Percentiles rank a stretch among this genome's conserved stretches.
phyloP scores from a whole-genome alignment of 2,113 vertebrate species.

The Tonatia bakeri region DNA sequence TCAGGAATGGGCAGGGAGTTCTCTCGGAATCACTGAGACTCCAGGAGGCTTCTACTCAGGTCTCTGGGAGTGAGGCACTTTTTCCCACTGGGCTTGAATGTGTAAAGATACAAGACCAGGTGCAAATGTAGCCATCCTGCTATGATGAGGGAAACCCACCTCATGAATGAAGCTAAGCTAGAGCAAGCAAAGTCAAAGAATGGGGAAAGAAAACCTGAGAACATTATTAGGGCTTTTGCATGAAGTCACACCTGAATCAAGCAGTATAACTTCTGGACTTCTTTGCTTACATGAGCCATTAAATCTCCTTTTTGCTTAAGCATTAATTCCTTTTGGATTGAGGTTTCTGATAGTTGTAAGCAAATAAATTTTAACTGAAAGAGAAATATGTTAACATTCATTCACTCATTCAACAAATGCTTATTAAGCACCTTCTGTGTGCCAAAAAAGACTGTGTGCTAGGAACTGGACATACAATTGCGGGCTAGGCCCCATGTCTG shows the following conservation, averaged over 20 bases:
- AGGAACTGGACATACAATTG: neutral
- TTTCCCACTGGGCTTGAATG: neutral
- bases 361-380: conserved; percentile 11
- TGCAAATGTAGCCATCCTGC: neutral
- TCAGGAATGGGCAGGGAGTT: neutral
- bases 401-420: neutral
- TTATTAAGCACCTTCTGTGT: neutral
- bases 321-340: neutral
- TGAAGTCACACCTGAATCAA: neutral
- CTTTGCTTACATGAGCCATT: neutral
- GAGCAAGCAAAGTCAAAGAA: neutral
- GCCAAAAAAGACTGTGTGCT: neutral
- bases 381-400: neutral
- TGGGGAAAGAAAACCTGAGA: neutral
- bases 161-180: neutral
- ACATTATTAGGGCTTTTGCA: neutral
- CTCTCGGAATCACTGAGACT: neutral
- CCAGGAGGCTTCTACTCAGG: neutral
- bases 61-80: neutral
- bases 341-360: neutral
- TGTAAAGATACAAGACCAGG: neutral
- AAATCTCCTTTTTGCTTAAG: neutral
- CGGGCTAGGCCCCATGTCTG: neutral
- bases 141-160: neutral
- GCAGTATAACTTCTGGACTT: neutral